phyloP scores from a whole-genome alignment of 2,797 vertebrate genomes.

The Danio albolineatus region DNA sequence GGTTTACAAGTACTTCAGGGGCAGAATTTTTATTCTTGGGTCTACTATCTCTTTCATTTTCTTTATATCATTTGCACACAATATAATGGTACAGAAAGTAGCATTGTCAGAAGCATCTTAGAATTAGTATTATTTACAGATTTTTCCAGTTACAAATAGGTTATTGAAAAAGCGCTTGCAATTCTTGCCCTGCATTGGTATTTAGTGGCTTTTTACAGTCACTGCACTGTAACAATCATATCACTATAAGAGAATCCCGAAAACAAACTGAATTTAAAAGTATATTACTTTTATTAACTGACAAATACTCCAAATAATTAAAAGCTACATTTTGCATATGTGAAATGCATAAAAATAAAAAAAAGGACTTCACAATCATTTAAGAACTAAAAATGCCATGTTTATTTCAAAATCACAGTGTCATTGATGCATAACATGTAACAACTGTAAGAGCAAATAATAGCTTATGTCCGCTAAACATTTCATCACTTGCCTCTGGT shows the following conservation, averaged over 20 bases:
- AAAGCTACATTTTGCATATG: conserved; percentile 14
- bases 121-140: background rate
- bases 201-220: background rate
- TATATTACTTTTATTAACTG: conserved; percentile 31
- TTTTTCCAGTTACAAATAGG: background rate
- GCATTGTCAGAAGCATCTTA: too few relatives aligned
- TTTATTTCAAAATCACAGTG: conserved; percentile 63
- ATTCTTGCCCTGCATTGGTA: background rate
- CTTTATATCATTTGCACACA: too few relatives aligned
- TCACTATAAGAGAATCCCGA: background rate
- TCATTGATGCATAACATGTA: conserved; percentile 50
- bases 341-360: background rate
- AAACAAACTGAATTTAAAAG: too few relatives aligned
- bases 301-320: conserved; percentile 33
- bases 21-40: too few relatives aligned
- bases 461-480: conserved; percentile 26
- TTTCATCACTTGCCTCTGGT: conserved; percentile 19
- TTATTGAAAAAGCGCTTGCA: background rate
- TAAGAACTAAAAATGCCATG: conserved; percentile 56
- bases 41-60: too few relatives aligned
- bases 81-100: too few relatives aligned
- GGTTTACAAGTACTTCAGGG: too few relatives aligned
- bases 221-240: background rate
- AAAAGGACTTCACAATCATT: conserved; percentile 29
- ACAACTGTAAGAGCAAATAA: conserved; percentile 45